Base-by-base conservation (phyloP, 92 coral and sea anemone genomes). In the Micromussa lordhowensis region DNA sequence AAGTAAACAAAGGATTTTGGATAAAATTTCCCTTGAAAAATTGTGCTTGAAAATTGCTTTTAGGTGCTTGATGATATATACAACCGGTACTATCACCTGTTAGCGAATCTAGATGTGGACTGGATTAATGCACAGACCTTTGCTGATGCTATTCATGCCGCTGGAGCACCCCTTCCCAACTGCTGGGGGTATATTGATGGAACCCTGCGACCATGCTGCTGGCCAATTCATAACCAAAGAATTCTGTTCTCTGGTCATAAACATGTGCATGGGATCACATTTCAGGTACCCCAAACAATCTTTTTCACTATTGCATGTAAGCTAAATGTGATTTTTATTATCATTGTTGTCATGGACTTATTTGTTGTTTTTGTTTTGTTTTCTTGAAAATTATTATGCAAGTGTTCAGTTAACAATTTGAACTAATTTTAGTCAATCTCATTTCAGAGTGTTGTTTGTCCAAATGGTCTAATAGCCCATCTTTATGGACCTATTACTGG, bases 201-300 rank as follows among this genome's bases (percentile, higher is more conserved):
- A 36, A 36, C 40, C 40, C 40, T 36, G 40, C 40, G 40, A 36
- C 40, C 40, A 36, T 36, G 40, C 40, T 36, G 40, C 40, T 5
- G 93, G 21, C 95, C 91, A 6, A 57, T 86, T 12, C 61, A 28
- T 24, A 92, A 90, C 76, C 93, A 86, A 68, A 77, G 91, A 82
- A 92, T 90, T 63, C 54, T 90, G 59, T 92, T 81, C 68, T 90
- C 93, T 29, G 95, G 95, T 30, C 91, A 92, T 86, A 92, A 92
- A 81, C 95, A 87, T 4, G 51, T 75, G 5, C 92, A 90, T 92
- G 95, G 93, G 30, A 13, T 92, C 48, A 90, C 90, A 77, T 92
- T 92, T 63, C 95, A 86, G 95, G 90, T 85, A 71, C 14, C 82
- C 81, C 61, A 30, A 54, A 34, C 63, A 36, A 66, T 61, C 85